Conservation (phyloP, 1,140 invertebrate genomes). For the Brachionus plicatilis region DNA sequence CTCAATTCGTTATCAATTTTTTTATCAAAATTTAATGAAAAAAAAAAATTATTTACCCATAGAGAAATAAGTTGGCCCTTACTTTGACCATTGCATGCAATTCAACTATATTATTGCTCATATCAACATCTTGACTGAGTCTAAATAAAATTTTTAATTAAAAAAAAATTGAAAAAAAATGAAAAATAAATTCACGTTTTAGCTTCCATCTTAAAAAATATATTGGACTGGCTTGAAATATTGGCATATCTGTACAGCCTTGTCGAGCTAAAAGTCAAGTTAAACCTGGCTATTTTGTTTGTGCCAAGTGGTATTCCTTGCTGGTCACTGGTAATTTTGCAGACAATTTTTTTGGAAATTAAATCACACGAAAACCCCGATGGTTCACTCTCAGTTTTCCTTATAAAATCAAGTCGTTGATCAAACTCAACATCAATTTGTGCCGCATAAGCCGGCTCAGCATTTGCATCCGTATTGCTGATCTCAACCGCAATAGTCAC, state of each 20-base stretch:
- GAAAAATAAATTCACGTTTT: neutral
- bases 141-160: neutral
- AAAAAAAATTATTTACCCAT: slow-evolving; percentile 9
- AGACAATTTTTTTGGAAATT: neutral
- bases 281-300: slow-evolving; percentile 15
- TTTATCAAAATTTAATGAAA: neutral
- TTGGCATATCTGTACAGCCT: slow-evolving; percentile 18
- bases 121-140: neutral
- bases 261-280: slow-evolving; percentile 32
- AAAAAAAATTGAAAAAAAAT: neutral
- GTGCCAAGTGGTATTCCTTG: slow-evolving; percentile 24
- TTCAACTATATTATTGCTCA: neutral
- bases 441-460: slow-evolving; percentile 26
- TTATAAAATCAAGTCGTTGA: slow-evolving; percentile 28
- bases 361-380: slow-evolving; percentile 17
- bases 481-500: neutral
- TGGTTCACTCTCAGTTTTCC: neutral
- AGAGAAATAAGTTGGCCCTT: slow-evolving; percentile 13
- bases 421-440: slow-evolving; percentile 26
- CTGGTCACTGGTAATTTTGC: neutral
- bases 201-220: slow-evolving; percentile 20
- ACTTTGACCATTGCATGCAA: slow-evolving; percentile 7
- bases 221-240: slow-evolving; percentile 12
- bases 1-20: too few species aligned
- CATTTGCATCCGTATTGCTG: neutral